phyloP scores from a whole-genome alignment of 2,797 vertebrate genomes.

The Babyrousa celebensis region DNA sequence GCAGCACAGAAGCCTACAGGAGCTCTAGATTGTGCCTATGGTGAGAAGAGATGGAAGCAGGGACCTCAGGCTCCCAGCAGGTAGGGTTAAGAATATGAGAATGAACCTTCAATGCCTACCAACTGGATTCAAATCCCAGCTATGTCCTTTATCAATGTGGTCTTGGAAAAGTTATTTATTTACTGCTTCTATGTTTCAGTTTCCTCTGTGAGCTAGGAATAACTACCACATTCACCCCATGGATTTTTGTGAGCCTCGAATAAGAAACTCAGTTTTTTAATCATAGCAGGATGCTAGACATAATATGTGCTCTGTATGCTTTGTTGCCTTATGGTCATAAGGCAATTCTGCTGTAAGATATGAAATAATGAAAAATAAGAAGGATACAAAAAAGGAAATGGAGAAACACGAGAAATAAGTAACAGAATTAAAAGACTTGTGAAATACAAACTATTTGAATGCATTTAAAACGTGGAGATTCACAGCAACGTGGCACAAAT shows the following conservation, averaged over 20 bases:
- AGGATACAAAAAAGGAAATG: neutral
- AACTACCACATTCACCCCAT: neutral
- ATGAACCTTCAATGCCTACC: too few species aligned
- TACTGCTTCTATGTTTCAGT: neutral
- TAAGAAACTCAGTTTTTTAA: neutral
- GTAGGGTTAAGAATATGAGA: accelerated
- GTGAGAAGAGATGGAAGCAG: neutral
- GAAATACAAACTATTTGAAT: neutral
- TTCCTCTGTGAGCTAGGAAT: neutral
- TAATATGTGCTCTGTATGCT: neutral
- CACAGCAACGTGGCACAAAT: neutral
- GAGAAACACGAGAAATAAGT: neutral
- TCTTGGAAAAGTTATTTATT: neutral
- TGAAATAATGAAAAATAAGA: neutral
- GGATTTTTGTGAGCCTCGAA: neutral
- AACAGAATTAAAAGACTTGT: neutral
- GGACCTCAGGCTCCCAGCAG: neutral
- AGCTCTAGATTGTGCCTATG: neutral
- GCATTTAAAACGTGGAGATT: neutral
- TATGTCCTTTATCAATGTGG: neutral
- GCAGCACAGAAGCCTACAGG: neutral
- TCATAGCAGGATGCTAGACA: neutral
- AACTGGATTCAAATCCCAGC: neutral
- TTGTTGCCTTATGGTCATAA: neutral
- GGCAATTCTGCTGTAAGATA: neutral